Conservation (phyloP, 1,140 invertebrate species). For the Manduca sexta region DNA sequence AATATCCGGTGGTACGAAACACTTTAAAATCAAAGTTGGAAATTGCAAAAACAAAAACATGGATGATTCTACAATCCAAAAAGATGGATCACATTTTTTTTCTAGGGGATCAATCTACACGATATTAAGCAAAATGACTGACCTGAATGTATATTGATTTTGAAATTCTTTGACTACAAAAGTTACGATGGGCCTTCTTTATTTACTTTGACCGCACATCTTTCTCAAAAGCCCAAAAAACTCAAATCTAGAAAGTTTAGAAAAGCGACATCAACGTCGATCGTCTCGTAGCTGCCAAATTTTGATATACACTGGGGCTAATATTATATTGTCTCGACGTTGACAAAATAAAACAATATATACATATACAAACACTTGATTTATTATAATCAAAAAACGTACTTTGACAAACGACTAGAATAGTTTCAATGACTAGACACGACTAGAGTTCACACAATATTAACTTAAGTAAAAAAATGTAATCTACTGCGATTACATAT, state of each 20-base stretch:
- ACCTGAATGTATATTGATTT: conserved; percentile 4
- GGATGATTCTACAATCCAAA: no score
- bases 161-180: not conserved
- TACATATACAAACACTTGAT: conserved; percentile 37
- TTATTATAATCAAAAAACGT: conserved; percentile 48
- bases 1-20: not conserved
- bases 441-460: conserved; percentile 59
- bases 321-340: conserved; percentile 10
- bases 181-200: not conserved
- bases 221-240: not conserved
- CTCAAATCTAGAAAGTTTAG: conserved; percentile 38
- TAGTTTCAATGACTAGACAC: conserved; percentile 48
- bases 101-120: no score
- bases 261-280: conserved; percentile 51
- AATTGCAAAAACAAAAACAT: not conserved
- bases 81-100: no score
- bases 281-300: conserved; percentile 61
- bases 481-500: no score
- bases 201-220: not conserved
- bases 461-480: conserved; percentile 26
- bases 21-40: not conserved
- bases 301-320: conserved; percentile 28
- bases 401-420: conserved; percentile 27
- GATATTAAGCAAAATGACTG: conserved; percentile 8
- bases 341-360: conserved; percentile 60